phyloP scores from a whole-genome alignment of 2,797 vertebrate species.

The Lacerta bilineata region DNA sequence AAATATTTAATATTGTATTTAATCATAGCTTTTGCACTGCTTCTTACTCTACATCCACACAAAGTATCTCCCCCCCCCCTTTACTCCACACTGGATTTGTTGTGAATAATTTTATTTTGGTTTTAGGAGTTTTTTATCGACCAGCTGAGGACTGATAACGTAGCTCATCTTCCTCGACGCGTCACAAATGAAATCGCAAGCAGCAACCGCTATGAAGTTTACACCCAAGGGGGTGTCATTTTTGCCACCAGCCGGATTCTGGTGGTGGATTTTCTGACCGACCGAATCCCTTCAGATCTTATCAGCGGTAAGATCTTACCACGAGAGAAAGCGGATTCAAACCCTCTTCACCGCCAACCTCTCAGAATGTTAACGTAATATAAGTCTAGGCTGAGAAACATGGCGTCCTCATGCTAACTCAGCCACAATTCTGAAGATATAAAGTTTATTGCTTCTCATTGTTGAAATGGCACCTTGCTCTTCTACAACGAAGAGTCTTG shows the following conservation, averaged over 20 bases:
- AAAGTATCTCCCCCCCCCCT: neutral
- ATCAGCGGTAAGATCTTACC: conserved; percentile 86
- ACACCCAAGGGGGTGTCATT: conserved; percentile 92
- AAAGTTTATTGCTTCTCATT: neutral
- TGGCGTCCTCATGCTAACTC: neutral
- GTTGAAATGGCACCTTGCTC: neutral
- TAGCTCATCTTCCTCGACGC: conserved; percentile 88
- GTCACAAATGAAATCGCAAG: conserved; percentile 92
- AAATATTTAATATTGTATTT: neutral
- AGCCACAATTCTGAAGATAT: neutral
- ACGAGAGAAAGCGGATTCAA: neutral
- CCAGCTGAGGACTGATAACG: conserved; percentile 88
- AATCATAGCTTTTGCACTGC: neutral
- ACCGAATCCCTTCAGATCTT: conserved; percentile 93
- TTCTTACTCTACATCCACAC: neutral
- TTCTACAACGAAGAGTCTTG: neutral
- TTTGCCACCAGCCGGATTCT: conserved; percentile 97
- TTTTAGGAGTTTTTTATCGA: conserved; percentile 94
- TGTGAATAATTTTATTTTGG: conserved; percentile 24
- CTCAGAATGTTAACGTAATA: neutral
- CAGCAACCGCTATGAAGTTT: conserved; percentile 88
- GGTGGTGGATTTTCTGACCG: conserved; percentile 96
- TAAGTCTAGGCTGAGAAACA: neutral
- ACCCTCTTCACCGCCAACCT: neutral
- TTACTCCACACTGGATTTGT: neutral